Evolutionary conservation across 2,113 vertebrate species (phyloP).

Genomic region (Erpornis zantholeuca): DNA sequence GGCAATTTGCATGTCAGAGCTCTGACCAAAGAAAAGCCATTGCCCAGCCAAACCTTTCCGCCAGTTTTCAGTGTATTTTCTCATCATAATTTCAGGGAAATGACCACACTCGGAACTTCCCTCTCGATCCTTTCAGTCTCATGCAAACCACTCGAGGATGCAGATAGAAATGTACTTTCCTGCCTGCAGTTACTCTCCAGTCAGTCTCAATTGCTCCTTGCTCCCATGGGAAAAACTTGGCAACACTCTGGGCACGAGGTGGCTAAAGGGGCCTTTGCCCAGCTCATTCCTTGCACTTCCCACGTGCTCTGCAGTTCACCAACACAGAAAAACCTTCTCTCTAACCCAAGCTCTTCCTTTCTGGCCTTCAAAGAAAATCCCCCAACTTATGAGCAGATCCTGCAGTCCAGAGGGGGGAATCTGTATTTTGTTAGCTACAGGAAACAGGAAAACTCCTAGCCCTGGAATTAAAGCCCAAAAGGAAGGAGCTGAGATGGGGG

Average conservation of each 20-base stretch:
- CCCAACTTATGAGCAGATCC: background rate
- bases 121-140: background rate
- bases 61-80: background rate
- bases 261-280: background rate
- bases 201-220: background rate
- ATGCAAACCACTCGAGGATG: background rate
- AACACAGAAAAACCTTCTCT: background rate
- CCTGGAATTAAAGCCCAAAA: background rate
- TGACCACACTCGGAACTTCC: background rate
- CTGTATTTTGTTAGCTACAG: slow-evolving; percentile 33
- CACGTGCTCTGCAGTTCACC: fast-evolving
- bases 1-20: background rate
- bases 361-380: background rate
- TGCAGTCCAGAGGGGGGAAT: background rate
- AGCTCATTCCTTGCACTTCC: background rate
- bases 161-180: background rate
- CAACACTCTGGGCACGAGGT: fast-evolving
- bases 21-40: background rate
- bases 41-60: background rate
- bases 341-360: background rate
- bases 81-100: background rate
- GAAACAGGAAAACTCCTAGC: slow-evolving; percentile 9
- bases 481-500: background rate
- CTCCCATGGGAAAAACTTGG: background rate
- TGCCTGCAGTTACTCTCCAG: background rate